Evolutionary conservation across 1,140 invertebrate species (phyloP).

Genomic region (Lamellibrachia luymesi): DNA sequence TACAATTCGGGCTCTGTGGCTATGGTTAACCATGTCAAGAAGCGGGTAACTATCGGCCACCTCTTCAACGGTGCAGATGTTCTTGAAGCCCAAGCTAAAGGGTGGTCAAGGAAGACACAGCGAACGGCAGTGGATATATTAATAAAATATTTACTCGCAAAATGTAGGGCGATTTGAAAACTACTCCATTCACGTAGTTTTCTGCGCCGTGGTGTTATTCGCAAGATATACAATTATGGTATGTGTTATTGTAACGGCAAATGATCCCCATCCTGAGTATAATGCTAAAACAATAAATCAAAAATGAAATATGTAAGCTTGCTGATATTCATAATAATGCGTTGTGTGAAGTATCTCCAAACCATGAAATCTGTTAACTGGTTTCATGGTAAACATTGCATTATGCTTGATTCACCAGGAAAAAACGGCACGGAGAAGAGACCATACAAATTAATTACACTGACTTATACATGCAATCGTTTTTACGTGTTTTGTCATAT

Average conservation of each 20-base stretch:
- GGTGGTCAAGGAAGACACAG: slow-evolving; percentile 32
- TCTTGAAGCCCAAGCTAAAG: slow-evolving; percentile 67
- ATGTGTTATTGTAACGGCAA: too few species aligned
- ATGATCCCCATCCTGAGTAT: too few species aligned
- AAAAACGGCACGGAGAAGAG: too few species aligned
- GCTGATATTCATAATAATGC: too few species aligned
- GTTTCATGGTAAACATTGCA: background rate
- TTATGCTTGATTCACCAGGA: too few species aligned
- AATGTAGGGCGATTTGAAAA: background rate
- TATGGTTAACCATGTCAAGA: slow-evolving; percentile 71
- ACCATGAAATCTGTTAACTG: background rate
- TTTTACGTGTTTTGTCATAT: too few species aligned
- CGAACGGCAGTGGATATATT: background rate
- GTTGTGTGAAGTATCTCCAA: background rate
- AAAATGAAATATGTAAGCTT: too few species aligned
- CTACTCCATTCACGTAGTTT: background rate
- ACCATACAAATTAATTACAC: too few species aligned
- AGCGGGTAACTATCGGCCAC: slow-evolving; percentile 66
- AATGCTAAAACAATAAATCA: too few species aligned
- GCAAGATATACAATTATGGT: too few species aligned
- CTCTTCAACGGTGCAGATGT: slow-evolving; percentile 66
- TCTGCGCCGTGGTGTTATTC: too few species aligned
- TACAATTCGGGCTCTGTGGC: slow-evolving; percentile 55
- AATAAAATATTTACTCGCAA: background rate
- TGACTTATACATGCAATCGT: too few species aligned